phyloP scores from a whole-genome alignment of 2,113 vertebrate genomes.

The Eublepharis macularius region DNA sequence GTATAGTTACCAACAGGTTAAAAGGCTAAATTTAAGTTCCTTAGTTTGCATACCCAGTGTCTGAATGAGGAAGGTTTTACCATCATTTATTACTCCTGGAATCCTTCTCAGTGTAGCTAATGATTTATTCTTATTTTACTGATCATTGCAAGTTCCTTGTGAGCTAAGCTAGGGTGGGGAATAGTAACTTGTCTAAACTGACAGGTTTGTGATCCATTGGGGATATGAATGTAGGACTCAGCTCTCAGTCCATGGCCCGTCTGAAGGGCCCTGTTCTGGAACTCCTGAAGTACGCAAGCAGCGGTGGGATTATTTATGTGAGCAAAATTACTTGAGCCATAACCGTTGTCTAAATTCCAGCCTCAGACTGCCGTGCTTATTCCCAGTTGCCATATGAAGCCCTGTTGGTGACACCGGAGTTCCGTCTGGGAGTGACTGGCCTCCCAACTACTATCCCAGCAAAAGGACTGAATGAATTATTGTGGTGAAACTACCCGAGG shows the following conservation, averaged over 20 bases:
- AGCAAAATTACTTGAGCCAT: conserved; percentile 13
- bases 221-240: not conserved
- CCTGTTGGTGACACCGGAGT: not conserved
- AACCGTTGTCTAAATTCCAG: not conserved
- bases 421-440: not conserved
- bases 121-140: not conserved
- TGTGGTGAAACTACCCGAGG: not conserved
- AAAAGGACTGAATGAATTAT: not conserved
- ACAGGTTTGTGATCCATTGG: not conserved
- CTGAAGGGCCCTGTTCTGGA: not conserved
- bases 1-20: not conserved
- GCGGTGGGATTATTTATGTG: not conserved
- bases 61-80: not conserved
- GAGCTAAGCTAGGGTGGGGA: not conserved
- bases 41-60: not conserved
- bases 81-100: not conserved
- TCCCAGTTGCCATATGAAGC: not conserved
- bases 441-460: not conserved
- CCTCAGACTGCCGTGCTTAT: not conserved
- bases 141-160: not conserved
- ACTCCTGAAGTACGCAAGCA: not conserved
- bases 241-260: not conserved
- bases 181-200: not conserved
- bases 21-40: not conserved
- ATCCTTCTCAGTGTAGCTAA: not conserved